phyloP scores from a whole-genome alignment of 2,797 vertebrate species.

The Delichon dasypus region DNA sequence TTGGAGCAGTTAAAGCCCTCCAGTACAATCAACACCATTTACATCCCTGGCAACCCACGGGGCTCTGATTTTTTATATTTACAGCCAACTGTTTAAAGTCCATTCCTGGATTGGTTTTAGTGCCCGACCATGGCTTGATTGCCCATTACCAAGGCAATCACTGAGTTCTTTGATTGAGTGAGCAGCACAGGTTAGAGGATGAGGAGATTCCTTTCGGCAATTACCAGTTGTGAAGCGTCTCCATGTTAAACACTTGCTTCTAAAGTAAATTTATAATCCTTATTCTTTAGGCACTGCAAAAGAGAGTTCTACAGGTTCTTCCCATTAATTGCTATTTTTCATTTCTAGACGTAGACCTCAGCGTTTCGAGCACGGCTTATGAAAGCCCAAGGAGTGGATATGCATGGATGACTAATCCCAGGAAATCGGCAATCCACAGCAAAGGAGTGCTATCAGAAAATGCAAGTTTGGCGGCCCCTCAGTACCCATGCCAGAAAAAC shows the following conservation, averaged over 20 bases:
- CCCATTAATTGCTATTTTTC: conserved; percentile 12
- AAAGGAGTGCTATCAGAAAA: background rate
- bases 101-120: conserved; percentile 34
- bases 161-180: conserved; percentile 47
- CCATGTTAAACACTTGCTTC: background rate
- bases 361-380: background rate
- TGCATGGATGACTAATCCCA: background rate
- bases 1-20: background rate
- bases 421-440: background rate
- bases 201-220: conserved; percentile 6
- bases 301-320: background rate
- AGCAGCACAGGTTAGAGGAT: conserved; percentile 17
- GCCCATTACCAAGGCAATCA: conserved; percentile 52
- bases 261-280: conserved; percentile 63
- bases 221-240: conserved; percentile 22
- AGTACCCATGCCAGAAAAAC: background rate
- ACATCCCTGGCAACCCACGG: background rate
- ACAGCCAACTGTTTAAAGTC: conserved; percentile 43
- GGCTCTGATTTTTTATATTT: conserved; percentile 61
- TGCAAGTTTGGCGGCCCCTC: background rate
- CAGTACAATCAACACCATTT: background rate
- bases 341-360: background rate
- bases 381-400: background rate
- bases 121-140: conserved; percentile 43
- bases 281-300: background rate